Base-by-base conservation (phyloP, 1,140 invertebrate species). In the Caenorhabditis remanei region DNA sequence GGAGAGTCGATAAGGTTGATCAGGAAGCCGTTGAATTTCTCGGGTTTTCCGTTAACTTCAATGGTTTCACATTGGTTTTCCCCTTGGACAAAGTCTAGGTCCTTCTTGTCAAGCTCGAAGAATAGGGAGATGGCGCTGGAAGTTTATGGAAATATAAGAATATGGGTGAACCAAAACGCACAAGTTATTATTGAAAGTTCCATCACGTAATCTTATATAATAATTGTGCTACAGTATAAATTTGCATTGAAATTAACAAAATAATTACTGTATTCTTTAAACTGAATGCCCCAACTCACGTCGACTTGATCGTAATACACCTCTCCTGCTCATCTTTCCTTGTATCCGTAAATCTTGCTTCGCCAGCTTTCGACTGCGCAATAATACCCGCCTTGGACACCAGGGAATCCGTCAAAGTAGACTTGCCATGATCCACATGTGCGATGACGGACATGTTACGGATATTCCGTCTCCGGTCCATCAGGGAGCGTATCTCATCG, bases 371-470 rank as follows among this genome's bases (percentile, higher is more conserved):
- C 53, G 97, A 96, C 90, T 96, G 96, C 90, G 98, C 98, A 94
- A 99, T 99, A 93, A 99, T 99, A 95, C 98, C 98, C 92, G 98
- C 98, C 94, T 99, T 99, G 83, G 97, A 98, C 67, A 99, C 97
- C 91, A 99, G 95, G 83, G 98, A 99, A 94, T 99, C 98, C 67
- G 98, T 99, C 93, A 99, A 93, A 82, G 98, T 99, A 90, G 98
- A 99, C 94, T 99, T 99, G 93, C 98, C 84, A 40, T 71, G 98
- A 95, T 99, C 98, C 87, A 99, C 98, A 94, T 99, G 98, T 91
- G 98, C 98, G 94, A 99, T 99, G 93, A 99, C 98, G 93, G 98
- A 99, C 98, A 99, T 99, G 94, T 99, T 99, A 93, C 98, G 95
- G 94, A 99, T 99, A 93, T 99, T 99, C 94, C 95, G 95, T 95